Conservation (phyloP, 2,797 vertebrate species). For the Enteromius fasciolatus region DNA sequence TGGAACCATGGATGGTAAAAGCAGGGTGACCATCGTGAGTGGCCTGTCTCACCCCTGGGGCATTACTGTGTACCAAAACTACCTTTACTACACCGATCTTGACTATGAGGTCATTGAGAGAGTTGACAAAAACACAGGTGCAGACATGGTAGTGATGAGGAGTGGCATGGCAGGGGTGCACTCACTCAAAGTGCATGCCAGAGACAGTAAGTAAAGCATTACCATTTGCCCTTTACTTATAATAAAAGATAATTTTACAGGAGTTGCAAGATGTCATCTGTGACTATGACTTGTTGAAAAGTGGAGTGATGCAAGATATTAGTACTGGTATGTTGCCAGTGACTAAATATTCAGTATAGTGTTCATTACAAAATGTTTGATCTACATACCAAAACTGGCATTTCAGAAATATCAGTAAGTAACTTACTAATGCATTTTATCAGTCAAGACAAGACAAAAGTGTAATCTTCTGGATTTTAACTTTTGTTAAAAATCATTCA, state of each 20-base stretch:
- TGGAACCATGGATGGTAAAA: slow-evolving; percentile 75
- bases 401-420: not conserved
- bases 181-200: slow-evolving; percentile 76
- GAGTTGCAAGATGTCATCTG: not conserved
- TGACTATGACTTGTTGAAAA: not conserved
- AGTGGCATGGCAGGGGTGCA: slow-evolving; percentile 71
- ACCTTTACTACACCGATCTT: slow-evolving; percentile 78
- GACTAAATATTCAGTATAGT: not conserved
- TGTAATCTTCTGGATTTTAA: not conserved
- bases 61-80: slow-evolving; percentile 70
- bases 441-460: not conserved
- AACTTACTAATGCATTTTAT: not conserved
- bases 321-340: not conserved
- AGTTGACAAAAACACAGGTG: slow-evolving; percentile 72
- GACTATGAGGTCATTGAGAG: slow-evolving; percentile 79
- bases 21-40: slow-evolving; percentile 68
- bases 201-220: slow-evolving; percentile 70
- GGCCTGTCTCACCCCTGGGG: slow-evolving; percentile 77
- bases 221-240: not conserved
- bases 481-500: not conserved
- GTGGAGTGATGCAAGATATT: not conserved
- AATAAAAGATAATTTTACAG: not conserved
- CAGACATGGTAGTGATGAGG: slow-evolving; percentile 77
- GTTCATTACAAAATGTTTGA: not conserved
- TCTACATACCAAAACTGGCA: not conserved